Base-by-base conservation (phyloP, 2,888 invertebrate species). In the Perdita meconis region DNA sequence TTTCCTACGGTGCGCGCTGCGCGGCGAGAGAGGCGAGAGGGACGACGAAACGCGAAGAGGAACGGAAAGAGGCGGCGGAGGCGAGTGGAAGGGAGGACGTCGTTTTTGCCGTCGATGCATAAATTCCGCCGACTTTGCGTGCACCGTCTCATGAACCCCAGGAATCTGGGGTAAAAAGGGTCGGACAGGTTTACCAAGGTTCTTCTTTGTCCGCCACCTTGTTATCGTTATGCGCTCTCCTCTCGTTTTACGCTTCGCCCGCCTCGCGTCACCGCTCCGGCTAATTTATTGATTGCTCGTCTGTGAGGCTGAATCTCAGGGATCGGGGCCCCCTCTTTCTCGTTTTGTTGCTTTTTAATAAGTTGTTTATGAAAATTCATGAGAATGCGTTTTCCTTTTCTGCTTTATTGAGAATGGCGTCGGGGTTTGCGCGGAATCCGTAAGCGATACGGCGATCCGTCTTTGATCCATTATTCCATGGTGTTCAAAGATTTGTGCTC, bases 131-230 rank as follows among this genome's bases (percentile, higher is more conserved):
- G 80, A 83, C 81, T 82, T 81, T 73, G 84, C 83, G 82, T 70
- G 82, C 82, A 78, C 81, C 83, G 85, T 81, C 81, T 85, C 82
- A 73, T 78, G 83, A 86, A 86, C 83, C 80, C 79, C 68, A 75
- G 70, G 84, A 84, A 86, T 85, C 84, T 81, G 82, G 85, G 78
- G 79, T 81, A 84, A 85, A 86, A 84, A 81, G 76, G 74, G 80
- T 75, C 67, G 72, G 70, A 82, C 85, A 80, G 79, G 83, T 81
- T 81, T 73, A 80, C 84, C 78, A 78, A 83, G 85, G 81, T 79
- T 81, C 76, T 80, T 80, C 75, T 76, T 84, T 82, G 78, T 69
- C 70, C 65, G 75, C 73, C 81, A 76, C 80, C 80, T 82, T 76
- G 81, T 72, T 70, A 70, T 66, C 78, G 59, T 69, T 63, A 68